These are phyloP conservation scores for Oithona nana DNA, from an alignment of 2,888 invertebrate species.

Conservation along the genomic window DNA sequence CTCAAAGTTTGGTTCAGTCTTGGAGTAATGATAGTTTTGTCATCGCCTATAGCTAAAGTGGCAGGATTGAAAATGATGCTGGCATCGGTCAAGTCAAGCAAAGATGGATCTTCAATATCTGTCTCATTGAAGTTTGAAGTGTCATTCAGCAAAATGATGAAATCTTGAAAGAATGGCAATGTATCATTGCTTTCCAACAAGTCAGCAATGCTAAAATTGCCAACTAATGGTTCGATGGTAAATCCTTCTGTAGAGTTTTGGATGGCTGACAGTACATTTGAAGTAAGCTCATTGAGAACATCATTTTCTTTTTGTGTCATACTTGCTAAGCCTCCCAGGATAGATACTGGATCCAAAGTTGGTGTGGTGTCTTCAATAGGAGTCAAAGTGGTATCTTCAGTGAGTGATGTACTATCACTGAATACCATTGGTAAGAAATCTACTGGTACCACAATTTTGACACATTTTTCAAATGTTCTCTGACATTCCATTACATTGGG, in stretches of 20 bases:
- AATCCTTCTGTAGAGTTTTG: not conserved
- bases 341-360: not conserved
- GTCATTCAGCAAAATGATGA: conserved; percentile 1
- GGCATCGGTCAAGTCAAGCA: too few relatives aligned
- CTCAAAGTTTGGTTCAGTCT: not conserved
- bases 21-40: not conserved
- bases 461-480: conserved; percentile 2
- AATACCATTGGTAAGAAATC: not conserved
- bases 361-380: not conserved
- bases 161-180: conserved; percentile 13
- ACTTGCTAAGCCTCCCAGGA: not conserved
- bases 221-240: not conserved
- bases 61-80: not conserved
- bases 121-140: not conserved
- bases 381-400: not conserved
- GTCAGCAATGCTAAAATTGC: not conserved
- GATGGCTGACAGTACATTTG: not conserved
- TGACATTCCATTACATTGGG: not conserved
- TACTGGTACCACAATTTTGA: conserved; percentile 4
- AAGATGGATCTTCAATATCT: too few relatives aligned
- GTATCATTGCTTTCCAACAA: conserved; percentile 8
- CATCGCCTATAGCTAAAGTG: not conserved
- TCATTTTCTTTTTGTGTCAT: not conserved
- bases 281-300: not conserved
- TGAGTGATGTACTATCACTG: not conserved